These are phyloP conservation scores for Procambarus virginalis DNA, from an alignment of 1,140 invertebrate species.

Conservation along the genomic window DNA sequence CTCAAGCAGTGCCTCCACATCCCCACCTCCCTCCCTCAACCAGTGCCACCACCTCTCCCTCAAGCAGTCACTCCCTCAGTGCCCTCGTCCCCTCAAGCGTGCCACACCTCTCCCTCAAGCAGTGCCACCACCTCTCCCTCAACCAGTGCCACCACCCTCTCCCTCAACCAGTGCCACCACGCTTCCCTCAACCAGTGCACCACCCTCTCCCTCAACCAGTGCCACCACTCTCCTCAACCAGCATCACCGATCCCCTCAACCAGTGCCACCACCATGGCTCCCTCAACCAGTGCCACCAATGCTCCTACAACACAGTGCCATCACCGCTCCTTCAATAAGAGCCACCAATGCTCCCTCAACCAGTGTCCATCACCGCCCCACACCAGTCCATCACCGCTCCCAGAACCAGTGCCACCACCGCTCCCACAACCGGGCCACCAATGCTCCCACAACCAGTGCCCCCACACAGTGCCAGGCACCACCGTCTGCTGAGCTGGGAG, in stretches of 20 bases:
- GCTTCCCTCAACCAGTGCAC: no score
- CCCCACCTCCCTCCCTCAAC: neutral
- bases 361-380: no score
- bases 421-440: neutral
- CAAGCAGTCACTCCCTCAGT: no score
- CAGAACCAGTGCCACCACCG: neutral
- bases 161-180: neutral
- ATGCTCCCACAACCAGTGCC: neutral
- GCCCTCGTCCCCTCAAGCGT: no score
- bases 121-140: no score
- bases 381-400: neutral
- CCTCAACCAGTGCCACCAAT: neutral
- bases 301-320: no score
- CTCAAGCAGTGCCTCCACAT: neutral
- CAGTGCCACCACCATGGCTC: no score
- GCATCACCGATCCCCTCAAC: no score
- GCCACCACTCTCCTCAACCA: no score
- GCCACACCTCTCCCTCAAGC: neutral
- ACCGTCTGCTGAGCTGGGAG: slow-evolving; percentile 2
- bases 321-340: no score
- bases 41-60: neutral
- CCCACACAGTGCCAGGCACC: neutral
- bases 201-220: no score
- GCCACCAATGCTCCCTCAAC: neutral
- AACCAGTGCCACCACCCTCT: no score